These are phyloP conservation scores for Strigops habroptila DNA, from an alignment of 2,113 vertebrate species.

Conservation along the genomic window DNA sequence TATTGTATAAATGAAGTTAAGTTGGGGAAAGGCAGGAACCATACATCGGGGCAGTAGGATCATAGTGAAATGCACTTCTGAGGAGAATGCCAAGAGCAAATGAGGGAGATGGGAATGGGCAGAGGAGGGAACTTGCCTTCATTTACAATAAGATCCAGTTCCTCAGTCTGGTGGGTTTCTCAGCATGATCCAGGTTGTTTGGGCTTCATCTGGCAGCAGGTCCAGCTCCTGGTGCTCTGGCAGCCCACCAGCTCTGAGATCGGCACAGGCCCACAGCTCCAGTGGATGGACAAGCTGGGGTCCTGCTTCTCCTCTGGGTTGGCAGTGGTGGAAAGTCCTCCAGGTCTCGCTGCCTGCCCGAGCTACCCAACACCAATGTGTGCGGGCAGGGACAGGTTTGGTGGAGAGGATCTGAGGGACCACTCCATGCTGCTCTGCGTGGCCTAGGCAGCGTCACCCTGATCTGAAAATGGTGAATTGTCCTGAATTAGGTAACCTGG, in stretches of 20 bases:
- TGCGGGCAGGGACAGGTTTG: neutral
- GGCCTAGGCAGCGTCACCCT: neutral
- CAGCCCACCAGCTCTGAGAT: neutral
- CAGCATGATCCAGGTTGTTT: neutral
- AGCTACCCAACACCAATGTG: fast-evolving
- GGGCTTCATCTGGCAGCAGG: neutral
- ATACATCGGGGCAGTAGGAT: fast-evolving
- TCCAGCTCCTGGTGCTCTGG: neutral
- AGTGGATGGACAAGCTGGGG: fast-evolving
- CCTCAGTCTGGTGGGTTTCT: neutral
- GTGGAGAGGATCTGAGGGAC: neutral
- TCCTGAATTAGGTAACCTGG: neutral
- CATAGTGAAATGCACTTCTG: fast-evolving
- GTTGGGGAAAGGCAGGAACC: neutral
- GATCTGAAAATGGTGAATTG: neutral
- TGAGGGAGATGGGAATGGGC: neutral
- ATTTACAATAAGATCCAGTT: neutral
- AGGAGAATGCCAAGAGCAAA: neutral
- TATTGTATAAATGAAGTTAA: neutral
- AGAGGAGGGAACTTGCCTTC: too few species aligned
- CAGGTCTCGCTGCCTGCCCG: fast-evolving
- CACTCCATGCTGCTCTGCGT: fast-evolving
- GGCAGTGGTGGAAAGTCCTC: neutral
- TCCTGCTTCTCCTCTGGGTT: neutral
- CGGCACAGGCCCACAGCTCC: neutral